A percentile compares a stretch with the other conserved stretches of the same genome.
phyloP scores from a whole-genome alignment of 2,888 invertebrate genomes.

The Athripsodes cinereus region DNA sequence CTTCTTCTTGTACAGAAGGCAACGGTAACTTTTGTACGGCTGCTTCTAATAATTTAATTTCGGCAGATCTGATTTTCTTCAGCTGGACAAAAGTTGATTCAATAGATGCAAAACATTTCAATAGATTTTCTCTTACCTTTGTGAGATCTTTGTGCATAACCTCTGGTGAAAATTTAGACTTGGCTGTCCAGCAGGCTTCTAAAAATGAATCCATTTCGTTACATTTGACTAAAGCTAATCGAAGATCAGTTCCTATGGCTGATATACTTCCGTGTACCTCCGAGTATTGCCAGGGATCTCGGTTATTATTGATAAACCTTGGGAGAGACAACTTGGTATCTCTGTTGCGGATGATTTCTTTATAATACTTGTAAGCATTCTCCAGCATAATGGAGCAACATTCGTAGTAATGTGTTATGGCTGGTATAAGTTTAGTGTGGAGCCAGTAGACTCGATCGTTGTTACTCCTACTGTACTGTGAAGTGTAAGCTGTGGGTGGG shows the following conservation, averaged over 20 bases:
- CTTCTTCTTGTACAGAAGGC: conserved; percentile 27
- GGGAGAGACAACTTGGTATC: conserved; percentile 1
- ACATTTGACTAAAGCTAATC: conserved; percentile 39
- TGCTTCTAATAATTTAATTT: conserved; percentile 18
- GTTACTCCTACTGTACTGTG: conserved; percentile 38
- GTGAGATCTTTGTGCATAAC: conserved; percentile 42
- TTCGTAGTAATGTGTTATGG: conserved; percentile 35
- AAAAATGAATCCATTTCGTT: conserved; percentile 42
- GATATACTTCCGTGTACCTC: conserved; percentile 44
- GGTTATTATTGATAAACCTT: not conserved
- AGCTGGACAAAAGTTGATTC: conserved; percentile 41
- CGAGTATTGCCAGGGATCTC: conserved; percentile 39
- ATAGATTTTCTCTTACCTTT: conserved; percentile 38
- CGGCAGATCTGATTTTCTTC: conserved; percentile 37
- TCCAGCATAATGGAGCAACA: conserved; percentile 30
- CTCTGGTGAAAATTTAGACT: conserved; percentile 38
- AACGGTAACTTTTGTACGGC: conserved; percentile 21
- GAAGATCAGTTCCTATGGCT: conserved; percentile 39
- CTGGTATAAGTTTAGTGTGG: conserved; percentile 36
- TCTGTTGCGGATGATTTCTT: conserved; percentile 4
- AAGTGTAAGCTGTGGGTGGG: conserved; percentile 32
- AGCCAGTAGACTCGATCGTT: conserved; percentile 46
- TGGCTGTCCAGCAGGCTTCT: conserved; percentile 42
- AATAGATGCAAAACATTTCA: conserved; percentile 37
- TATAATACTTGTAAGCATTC: conserved; percentile 13